Percentiles rank a stretch among this genome's conserved stretches.
These are phyloP conservation scores for Amblyopsis hoosieri DNA, from an alignment of 2,797 vertebrate species.

Conservation along the genomic window DNA sequence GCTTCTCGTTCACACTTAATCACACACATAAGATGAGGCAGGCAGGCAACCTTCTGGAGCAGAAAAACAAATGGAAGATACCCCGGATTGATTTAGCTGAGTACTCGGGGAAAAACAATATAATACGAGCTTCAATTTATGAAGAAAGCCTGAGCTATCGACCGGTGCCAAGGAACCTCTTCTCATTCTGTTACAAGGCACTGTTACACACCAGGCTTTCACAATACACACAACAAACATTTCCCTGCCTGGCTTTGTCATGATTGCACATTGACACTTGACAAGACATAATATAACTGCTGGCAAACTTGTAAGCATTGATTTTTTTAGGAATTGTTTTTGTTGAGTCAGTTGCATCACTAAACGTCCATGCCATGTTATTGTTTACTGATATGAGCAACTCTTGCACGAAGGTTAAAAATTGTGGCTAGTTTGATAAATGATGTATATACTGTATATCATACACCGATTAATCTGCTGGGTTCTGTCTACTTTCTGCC, in stretches of 20 bases:
- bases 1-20: slow-evolving; percentile 39
- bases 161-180: slow-evolving; percentile 23
- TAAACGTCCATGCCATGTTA: too few relatives aligned
- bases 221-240: slow-evolving; percentile 25
- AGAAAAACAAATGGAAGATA: slow-evolving; percentile 25
- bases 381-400: neutral
- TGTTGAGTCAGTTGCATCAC: too few relatives aligned
- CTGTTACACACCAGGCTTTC: slow-evolving; percentile 19
- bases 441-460: slow-evolving; percentile 34
- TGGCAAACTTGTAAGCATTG: too few relatives aligned
- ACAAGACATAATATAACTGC: slow-evolving; percentile 27
- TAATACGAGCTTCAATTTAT: slow-evolving; percentile 8
- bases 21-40: slow-evolving; percentile 30
- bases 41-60: slow-evolving; percentile 12
- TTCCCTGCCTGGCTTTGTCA: slow-evolving; percentile 26
- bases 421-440: slow-evolving; percentile 39
- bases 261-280: slow-evolving; percentile 39
- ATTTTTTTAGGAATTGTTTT: too few relatives aligned
- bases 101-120: slow-evolving; percentile 17
- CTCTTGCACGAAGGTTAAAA: slow-evolving; percentile 14
- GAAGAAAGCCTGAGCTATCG: slow-evolving; percentile 39
- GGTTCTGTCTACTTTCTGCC: slow-evolving; percentile 40
- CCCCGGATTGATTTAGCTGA: slow-evolving; percentile 25
- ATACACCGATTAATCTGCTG: slow-evolving; percentile 54
- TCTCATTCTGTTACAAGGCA: neutral